Evolutionary conservation across 1,140 invertebrate genomes (phyloP), one percentile per base, ranked within the genome.

Genomic region (Solen grandis): DNA sequence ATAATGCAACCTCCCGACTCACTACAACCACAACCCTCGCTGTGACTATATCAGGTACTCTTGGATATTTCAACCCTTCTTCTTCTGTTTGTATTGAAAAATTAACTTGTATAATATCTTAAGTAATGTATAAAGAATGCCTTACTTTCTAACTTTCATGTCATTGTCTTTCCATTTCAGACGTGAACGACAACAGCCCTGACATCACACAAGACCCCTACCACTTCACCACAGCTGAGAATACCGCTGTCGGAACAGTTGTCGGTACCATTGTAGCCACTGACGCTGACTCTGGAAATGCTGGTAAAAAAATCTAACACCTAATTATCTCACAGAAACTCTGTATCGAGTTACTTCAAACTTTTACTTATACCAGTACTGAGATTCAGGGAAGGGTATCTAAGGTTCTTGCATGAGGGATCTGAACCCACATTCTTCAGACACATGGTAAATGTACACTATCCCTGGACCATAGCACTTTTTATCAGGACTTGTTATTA

Each of bases 131-230:
- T 46, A 46, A 10, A 46, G 19, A 10, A 46, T 46, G 41, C 19
- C 41, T 46, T 8, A 8, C 41, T 46, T 8, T 46, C 41, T 46
- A 19, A 10, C 41, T 46, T 19, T 46, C 41, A 8, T 46, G 8
- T 46, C 41, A 10, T 19, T 46, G 41, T 46, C 41, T 46, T 46
- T 46, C 8, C 41, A 8, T 75, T 86, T 25, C 69, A 96, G 97
- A 99, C 90, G 93, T 98, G 27, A 99, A 99, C 91, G 98, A 99
- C 92, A 99, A 99, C 90, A 94, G 96, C 0, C 97, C 98, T 0
- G 93, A 96, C 29, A 99, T 99, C 69, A 73, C 81, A 13, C 27
- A 52, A 29, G 2, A 59, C 46, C 52, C 76, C 72, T 78, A 78
- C 33, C 52, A 69, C 35, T 25, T 41, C 25, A 68, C 75, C 0